Conservation (phyloP, 2,888 invertebrate species). For the Sarcophaga carnaria region DNA sequence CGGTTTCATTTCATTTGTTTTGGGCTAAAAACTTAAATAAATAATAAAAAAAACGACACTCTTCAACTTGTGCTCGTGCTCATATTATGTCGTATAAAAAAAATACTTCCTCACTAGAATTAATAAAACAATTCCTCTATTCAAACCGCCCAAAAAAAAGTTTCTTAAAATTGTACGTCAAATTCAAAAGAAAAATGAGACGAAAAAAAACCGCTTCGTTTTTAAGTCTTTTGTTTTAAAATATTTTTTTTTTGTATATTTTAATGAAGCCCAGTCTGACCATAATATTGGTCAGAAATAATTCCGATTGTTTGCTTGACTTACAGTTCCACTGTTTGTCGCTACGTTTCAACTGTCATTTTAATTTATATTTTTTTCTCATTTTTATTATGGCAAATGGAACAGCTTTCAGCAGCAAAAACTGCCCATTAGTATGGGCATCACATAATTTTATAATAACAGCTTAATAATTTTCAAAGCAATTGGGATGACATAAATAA, state of each 20-base stretch:
- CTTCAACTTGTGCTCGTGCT: not conserved
- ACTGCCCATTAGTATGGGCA: constrained; percentile 52
- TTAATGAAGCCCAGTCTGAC: not conserved
- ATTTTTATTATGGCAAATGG: not conserved
- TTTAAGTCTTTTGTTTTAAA: constrained; percentile 20
- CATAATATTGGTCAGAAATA: constrained; percentile 27
- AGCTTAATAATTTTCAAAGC: constrained; percentile 65
- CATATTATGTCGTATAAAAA: not conserved
- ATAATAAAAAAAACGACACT: not conserved
- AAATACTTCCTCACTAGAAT: constrained; percentile 50
- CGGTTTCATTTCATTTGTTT: not conserved
- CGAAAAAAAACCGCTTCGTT: not conserved
- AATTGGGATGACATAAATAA: constrained; percentile 39
- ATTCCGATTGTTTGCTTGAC: too few species aligned
- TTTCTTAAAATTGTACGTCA: too few species aligned
- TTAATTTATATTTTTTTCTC: not conserved
- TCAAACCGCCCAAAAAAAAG: not conserved
- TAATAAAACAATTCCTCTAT: constrained; percentile 16
- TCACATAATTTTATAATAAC: constrained; percentile 55
- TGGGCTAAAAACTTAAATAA: not conserved
- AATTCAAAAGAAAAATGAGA: too few species aligned
- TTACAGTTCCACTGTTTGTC: not conserved
- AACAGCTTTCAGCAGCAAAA: not conserved
- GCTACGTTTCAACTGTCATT: not conserved
- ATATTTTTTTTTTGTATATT: not conserved